Evolutionary conservation across 2,113 vertebrate species (phyloP), one percentile per base, ranked within the genome.

Genomic region (Salminus brasiliensis): DNA sequence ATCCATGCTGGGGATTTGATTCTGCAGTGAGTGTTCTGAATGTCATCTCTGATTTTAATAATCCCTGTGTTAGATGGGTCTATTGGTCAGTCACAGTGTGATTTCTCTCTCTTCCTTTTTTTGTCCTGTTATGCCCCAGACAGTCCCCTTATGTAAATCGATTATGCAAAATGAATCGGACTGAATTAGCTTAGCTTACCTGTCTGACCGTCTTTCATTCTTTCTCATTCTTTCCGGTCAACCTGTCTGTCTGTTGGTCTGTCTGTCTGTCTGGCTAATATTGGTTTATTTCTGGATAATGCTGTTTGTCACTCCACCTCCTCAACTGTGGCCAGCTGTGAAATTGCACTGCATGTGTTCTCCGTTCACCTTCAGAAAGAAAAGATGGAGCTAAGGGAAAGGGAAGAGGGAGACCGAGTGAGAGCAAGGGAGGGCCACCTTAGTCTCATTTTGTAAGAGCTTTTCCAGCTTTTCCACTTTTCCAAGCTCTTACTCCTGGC

Each of bases 211-310:
- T n/a, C n/a, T n/a, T n/a, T n/a, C 62, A 69, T 59, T 72, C 59
- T 77, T 71, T 85, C 34, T 72, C 30, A 79, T 67, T 59, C 47
- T 72, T 73, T 57, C 65, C 25, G n/a, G 62, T 60, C 69, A 65
- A 29, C 76, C 47, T 34, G 70, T 62, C 76, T 68, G 63, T 57
- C 62, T 45, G 55, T n/a, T n/a, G n/a, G 41, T 12, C n/a, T n/a
- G n/a, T n/a, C n/a, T 45, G 27, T 32, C 52, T 62, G 41, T 53
- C 53, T 1, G n/a, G 29, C 45, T 83, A 43, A 45, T 29, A 27
- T 30, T 79, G 36, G 47, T 71, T 74, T 83, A 79, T 87, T 85
- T 83, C 68, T 23, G 78, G 84, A 62, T 36, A 29, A 23, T 57
- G 36, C 29, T 78, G 72, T 66, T 41, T 74, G 55, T 72, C 62